phyloP scores from a whole-genome alignment of 2,888 invertebrate genomes.

The Ochropleura leucogaster region DNA sequence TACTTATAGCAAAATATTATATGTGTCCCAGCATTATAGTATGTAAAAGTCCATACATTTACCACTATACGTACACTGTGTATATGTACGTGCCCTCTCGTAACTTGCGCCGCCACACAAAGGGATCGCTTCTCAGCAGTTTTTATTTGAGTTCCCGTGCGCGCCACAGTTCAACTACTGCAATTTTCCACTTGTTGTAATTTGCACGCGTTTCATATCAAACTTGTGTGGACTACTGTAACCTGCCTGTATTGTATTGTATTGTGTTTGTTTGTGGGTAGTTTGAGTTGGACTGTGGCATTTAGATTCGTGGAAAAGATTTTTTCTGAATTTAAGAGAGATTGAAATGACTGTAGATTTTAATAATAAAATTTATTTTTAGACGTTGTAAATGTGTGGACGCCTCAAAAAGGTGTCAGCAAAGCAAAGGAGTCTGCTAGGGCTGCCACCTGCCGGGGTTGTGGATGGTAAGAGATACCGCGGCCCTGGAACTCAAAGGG shows the following conservation, averaged over 20 bases:
- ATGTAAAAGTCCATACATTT: not conserved
- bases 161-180: conserved; percentile 58
- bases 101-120: conserved; percentile 40
- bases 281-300: not conserved
- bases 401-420: too few species aligned
- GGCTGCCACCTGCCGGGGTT: too few species aligned
- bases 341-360: not conserved
- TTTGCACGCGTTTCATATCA: conserved; percentile 64
- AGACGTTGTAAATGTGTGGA: too few species aligned
- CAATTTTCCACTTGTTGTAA: conserved; percentile 67
- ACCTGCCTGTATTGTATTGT: not conserved
- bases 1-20: not conserved
- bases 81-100: conserved; percentile 10
- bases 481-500: too few species aligned
- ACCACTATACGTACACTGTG: not conserved
- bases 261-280: conserved; percentile 17
- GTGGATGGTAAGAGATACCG: too few species aligned
- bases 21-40: not conserved
- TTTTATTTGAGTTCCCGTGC: conserved; percentile 67
- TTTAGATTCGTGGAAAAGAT: not conserved
- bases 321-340: not conserved
- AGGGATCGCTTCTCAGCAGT: conserved; percentile 34
- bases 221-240: conserved; percentile 40
- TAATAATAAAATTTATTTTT: too few species aligned
- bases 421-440: too few species aligned